These are phyloP conservation scores for Pantherophis alleghaniensis DNA, from an alignment of 2,797 vertebrate genomes.

Conservation along the genomic window DNA sequence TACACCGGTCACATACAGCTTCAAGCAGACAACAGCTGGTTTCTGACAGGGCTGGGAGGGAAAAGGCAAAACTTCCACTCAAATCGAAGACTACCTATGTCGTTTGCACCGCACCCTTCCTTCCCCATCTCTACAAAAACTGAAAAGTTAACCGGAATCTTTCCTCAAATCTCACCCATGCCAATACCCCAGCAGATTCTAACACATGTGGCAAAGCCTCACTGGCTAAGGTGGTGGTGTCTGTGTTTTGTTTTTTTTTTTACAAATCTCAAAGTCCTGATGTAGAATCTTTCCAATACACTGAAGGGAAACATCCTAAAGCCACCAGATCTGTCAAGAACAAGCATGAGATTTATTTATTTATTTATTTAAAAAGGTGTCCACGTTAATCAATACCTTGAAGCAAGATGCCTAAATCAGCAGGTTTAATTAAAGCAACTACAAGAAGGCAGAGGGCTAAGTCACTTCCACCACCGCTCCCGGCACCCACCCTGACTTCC, in stretches of 20 bases:
- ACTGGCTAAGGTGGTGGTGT: background rate
- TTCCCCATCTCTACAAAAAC: background rate
- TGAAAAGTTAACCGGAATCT: slow-evolving; percentile 19
- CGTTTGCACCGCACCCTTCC: background rate
- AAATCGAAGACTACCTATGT: background rate
- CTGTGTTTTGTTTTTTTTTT: background rate
- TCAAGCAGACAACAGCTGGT: background rate
- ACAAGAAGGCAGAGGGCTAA: background rate
- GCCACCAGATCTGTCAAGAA: background rate
- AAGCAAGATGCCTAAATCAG: background rate
- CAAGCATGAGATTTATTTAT: background rate
- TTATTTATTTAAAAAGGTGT: background rate
- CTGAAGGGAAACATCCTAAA: background rate
- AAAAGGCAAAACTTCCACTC: slow-evolving; percentile 35
- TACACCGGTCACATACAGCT: slow-evolving; percentile 27
- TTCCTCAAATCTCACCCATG: background rate
- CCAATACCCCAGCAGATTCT: background rate
- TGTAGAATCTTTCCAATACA: background rate
- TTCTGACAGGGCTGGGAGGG: slow-evolving; percentile 6
- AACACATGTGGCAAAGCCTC: slow-evolving; percentile 1
- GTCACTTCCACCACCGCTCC: background rate
- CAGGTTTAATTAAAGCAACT: slow-evolving; percentile 18
- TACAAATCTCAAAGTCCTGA: background rate
- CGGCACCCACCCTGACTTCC: background rate
- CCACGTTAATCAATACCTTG: background rate